A percentile compares a stretch with the other conserved stretches of the same genome.
Evolutionary conservation across 2,797 vertebrate genomes (phyloP).

Genomic region (Bradypodion pumilum): DNA sequence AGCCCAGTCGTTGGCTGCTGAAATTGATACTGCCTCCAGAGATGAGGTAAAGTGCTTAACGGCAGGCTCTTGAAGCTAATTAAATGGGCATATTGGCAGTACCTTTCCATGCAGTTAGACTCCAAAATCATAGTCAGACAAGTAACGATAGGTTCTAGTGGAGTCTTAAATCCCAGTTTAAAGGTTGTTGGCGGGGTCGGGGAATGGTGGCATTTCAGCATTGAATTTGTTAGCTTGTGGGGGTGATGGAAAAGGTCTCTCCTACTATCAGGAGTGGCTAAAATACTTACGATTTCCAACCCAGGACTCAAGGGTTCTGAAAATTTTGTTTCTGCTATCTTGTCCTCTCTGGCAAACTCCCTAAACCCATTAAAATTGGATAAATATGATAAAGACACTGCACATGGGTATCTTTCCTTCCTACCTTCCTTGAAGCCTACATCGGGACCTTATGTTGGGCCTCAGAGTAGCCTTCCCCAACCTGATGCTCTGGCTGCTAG

Average conservation of each 20-base stretch:
- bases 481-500: too few species aligned
- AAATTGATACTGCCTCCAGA: slow-evolving; percentile 94
- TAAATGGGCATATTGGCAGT: neutral
- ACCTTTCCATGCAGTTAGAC: slow-evolving; percentile 18
- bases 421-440: neutral
- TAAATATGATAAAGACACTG: neutral
- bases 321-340: neutral
- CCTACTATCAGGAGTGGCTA: neutral
- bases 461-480: neutral
- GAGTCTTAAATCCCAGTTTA: slow-evolving; percentile 2
- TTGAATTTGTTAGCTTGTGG: neutral
- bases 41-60: slow-evolving; percentile 84
- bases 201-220: neutral
- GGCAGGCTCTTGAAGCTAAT: neutral
- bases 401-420: neutral
- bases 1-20: slow-evolving; percentile 94
- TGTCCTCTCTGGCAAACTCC: neutral
- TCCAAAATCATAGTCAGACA: slow-evolving; percentile 34
- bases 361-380: neutral
- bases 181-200: neutral
- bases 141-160: slow-evolving; percentile 16
- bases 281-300: neutral
- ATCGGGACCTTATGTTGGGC: neutral
- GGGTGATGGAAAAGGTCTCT: neutral
- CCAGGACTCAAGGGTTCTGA: neutral